phyloP scores from a whole-genome alignment of 2,113 vertebrate species.

The Sander vitreus region DNA sequence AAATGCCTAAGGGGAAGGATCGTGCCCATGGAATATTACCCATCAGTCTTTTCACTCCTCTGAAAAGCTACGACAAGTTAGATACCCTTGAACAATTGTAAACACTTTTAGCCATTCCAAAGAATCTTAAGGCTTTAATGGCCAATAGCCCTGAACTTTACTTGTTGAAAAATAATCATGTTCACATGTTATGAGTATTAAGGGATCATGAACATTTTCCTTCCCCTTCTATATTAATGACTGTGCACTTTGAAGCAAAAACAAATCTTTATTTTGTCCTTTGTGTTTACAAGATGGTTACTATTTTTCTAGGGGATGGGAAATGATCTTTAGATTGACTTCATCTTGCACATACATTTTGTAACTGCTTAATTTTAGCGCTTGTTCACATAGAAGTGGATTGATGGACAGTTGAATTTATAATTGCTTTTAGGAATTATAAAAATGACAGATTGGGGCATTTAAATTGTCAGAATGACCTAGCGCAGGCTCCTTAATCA shows the following conservation, averaged over 20 bases:
- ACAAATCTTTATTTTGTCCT: slow-evolving; percentile 61
- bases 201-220: slow-evolving; percentile 29
- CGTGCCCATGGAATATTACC: slow-evolving; percentile 19
- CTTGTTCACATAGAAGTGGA: slow-evolving; percentile 27
- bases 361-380: slow-evolving; percentile 41
- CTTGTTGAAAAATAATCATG: slow-evolving; percentile 3
- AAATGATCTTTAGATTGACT: slow-evolving; percentile 50
- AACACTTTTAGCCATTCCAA: slow-evolving; percentile 66
- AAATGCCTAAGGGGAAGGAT: slow-evolving; percentile 35
- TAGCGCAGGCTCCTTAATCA: slow-evolving; percentile 1
- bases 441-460: slow-evolving; percentile 21
- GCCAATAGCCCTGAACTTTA: slow-evolving; percentile 43
- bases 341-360: slow-evolving; percentile 73
- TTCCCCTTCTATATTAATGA: slow-evolving; percentile 31
- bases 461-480: slow-evolving; percentile 26
- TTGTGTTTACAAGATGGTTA: slow-evolving; percentile 67
- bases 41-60: slow-evolving; percentile 1
- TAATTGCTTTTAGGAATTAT: background rate
- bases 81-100: slow-evolving; percentile 13
- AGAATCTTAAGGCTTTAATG: slow-evolving; percentile 71
- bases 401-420: slow-evolving; percentile 15
- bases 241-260: slow-evolving; percentile 68
- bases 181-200: slow-evolving; percentile 10
- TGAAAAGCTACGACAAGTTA: slow-evolving; percentile 15
- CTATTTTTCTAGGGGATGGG: slow-evolving; percentile 72